These are phyloP conservation scores for Chiloscyllium plagiosum DNA, from an alignment of 2,113 vertebrate species.

Conservation along the genomic window DNA sequence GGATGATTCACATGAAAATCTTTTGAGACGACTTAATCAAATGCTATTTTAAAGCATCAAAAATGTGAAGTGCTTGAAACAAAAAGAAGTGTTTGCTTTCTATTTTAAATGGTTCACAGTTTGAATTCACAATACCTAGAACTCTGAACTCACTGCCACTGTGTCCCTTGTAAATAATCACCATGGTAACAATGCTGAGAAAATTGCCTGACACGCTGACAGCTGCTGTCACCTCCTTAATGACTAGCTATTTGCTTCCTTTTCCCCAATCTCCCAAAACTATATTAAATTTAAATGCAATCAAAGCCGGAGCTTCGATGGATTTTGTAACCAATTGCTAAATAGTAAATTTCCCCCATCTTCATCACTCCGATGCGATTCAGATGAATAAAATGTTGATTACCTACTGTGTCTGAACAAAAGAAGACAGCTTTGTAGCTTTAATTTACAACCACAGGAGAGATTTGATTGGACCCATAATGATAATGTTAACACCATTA, in stretches of 20 bases:
- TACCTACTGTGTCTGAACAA: not conserved
- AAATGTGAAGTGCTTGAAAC: not conserved
- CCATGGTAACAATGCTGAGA: slow-evolving; percentile 61
- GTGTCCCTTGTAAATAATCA: slow-evolving; percentile 58
- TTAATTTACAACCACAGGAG: slow-evolving; percentile 7
- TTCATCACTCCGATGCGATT: not conserved
- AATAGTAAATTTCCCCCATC: not conserved
- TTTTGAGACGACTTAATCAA: not conserved
- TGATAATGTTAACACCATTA: not conserved
- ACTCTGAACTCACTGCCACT: slow-evolving; percentile 48
- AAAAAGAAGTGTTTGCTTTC: slow-evolving; percentile 24
- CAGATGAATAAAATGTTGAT: not conserved
- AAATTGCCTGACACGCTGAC: slow-evolving; percentile 51
- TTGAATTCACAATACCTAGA: slow-evolving; percentile 29
- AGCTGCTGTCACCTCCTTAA: slow-evolving; percentile 48
- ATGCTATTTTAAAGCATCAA: not conserved
- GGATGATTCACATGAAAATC: not conserved
- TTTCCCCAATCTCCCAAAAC: slow-evolving; percentile 40
- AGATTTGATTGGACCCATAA: not conserved
- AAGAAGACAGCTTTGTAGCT: not conserved
- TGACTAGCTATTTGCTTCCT: slow-evolving; percentile 42
- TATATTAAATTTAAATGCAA: slow-evolving; percentile 38
- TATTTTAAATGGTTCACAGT: not conserved
- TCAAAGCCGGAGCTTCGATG: slow-evolving; percentile 8
- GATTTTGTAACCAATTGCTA: not conserved